Base-by-base conservation (phyloP, 1,140 invertebrate species). In the Macrobrachium rosenbergii region DNA sequence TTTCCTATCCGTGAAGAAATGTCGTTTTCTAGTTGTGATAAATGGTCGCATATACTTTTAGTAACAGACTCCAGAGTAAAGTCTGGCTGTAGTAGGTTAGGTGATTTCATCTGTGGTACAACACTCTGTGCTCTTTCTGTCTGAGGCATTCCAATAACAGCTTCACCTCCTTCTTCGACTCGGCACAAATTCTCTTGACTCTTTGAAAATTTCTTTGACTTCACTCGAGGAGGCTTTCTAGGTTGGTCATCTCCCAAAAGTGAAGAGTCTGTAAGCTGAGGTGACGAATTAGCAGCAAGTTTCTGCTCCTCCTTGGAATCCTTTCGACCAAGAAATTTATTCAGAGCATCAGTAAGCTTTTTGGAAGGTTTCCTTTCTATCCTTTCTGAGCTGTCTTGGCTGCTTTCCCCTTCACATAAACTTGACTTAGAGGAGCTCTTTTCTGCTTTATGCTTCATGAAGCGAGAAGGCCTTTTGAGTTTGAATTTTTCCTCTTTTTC, bases 291-390 rank as follows among this genome's bases (percentile, higher is more conserved):
- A 10, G 86, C 59, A 17, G 81, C n/a, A 69, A 58, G 60, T n/a
- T 28, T n/a, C n/a, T 88, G n/a, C 21, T 87, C 79, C 63, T 67
- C 79, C 14, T 86, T 69, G 67, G 79, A 62, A 59, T 88, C 83
- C 60, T 90, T 90, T 21, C 89, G 77, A n/a, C 89, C 89, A 58
- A 90, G 52, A 45, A 90, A 90, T 73, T 90, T 90, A 59, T 90
- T 90, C 8, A 90, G 83, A 80, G 89, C 89, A 62, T 90, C 80
- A 1, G 87, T 88, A 16, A 90, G 83, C 79, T 90, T 90, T 52
- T 89, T 89, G 16, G 87, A 87, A 23, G 87, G 83, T 59, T 88
- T 90, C 28, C 84, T 87, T 17, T 90, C 89, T 43, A 43, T 52
- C 21, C 76, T 58, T 10, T 90, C 89, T 5, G 83, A 76, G 21